phyloP scores from a whole-genome alignment of 2,888 invertebrate species.

The Drosophila fulvimacula region DNA sequence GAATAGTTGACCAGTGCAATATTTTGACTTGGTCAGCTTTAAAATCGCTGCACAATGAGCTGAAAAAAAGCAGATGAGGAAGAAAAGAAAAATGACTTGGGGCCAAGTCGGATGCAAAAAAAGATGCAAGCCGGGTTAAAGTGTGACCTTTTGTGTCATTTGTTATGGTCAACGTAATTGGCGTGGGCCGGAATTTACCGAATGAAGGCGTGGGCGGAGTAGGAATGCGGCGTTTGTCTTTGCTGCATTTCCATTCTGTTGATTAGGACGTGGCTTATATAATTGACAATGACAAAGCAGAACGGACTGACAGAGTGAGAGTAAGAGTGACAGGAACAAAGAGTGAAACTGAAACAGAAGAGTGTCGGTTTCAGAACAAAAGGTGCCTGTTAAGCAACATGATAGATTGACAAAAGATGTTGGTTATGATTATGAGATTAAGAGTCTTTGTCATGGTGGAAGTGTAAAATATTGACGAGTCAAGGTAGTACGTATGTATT shows the following conservation, averaged over 20 bases:
- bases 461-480: neutral
- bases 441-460: neutral
- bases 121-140: conserved; percentile 13
- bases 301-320: neutral
- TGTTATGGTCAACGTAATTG: conserved; percentile 57
- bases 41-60: conserved; percentile 37
- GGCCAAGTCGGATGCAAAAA: conserved; percentile 25
- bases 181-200: conserved; percentile 7
- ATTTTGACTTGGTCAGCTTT: conserved; percentile 74
- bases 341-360: neutral
- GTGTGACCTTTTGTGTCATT: conserved; percentile 39
- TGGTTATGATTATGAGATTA: conserved; percentile 4
- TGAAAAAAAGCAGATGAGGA: neutral
- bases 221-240: neutral
- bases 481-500: neutral
- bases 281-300: conserved; percentile 31
- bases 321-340: neutral
- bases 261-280: conserved; percentile 11
- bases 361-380: conserved; percentile 1
- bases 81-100: conserved; percentile 8
- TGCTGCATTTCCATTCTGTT: conserved; percentile 10
- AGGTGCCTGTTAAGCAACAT: conserved; percentile 11
- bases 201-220: neutral
- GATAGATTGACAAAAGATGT: neutral
- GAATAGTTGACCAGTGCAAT: conserved; percentile 73